Percentiles rank a stretch among this genome's conserved stretches.
These are phyloP conservation scores for Blennius ocellaris DNA, from an alignment of 2,113 vertebrate genomes.

Conservation along the genomic window DNA sequence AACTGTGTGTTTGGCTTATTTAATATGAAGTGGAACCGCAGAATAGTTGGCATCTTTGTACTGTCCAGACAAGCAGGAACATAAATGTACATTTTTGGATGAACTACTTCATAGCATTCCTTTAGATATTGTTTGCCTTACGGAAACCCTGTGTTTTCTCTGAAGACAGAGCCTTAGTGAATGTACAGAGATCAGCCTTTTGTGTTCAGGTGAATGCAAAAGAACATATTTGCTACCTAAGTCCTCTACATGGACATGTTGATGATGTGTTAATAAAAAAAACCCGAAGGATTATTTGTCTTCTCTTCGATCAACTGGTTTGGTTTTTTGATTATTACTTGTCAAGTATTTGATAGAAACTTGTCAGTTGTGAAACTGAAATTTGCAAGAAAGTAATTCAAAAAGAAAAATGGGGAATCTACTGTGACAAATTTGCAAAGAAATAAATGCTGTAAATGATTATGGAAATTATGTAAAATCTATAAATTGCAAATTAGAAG, in stretches of 20 bases:
- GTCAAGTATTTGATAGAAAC: too few species aligned
- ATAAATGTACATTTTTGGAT: slow-evolving; percentile 90
- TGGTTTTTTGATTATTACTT: not conserved
- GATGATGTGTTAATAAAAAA: slow-evolving; percentile 93
- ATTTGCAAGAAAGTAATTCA: too few species aligned
- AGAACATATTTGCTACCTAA: slow-evolving; percentile 93
- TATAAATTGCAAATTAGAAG: too few species aligned
- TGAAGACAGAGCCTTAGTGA: slow-evolving; percentile 94
- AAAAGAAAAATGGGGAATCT: too few species aligned
- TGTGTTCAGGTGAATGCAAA: slow-evolving; percentile 87
- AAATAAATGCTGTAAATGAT: too few species aligned
- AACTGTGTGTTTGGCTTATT: slow-evolving; percentile 72
- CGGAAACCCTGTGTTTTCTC: slow-evolving; percentile 87
- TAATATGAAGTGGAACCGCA: slow-evolving; percentile 53
- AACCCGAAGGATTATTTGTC: slow-evolving; percentile 76
- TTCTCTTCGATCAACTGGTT: slow-evolving; percentile 4
- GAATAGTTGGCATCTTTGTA: slow-evolving; percentile 85
- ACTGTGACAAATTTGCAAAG: too few species aligned
- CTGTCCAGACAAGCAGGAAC: slow-evolving; percentile 80
- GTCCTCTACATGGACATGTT: slow-evolving; percentile 93
- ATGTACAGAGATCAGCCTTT: slow-evolving; percentile 94
- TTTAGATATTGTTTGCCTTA: slow-evolving; percentile 96
- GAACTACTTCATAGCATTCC: slow-evolving; percentile 93
- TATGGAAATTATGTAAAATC: too few species aligned
- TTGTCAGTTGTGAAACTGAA: too few species aligned